Evolutionary conservation across 1,140 invertebrate genomes (phyloP).

Genomic region (Pogonognathellus flavescens): DNA sequence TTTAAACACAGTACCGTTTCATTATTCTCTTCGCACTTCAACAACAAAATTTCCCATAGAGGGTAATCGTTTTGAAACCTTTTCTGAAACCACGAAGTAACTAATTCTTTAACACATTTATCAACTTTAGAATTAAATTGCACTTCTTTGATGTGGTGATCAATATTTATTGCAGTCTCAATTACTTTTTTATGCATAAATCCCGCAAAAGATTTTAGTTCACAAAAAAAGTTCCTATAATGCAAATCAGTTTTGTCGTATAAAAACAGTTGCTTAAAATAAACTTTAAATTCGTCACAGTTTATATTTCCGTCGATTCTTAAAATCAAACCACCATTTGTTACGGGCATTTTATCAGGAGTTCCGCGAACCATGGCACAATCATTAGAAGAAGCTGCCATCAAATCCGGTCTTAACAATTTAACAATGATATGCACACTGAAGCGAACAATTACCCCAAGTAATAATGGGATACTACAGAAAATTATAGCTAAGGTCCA

Average conservation of each 20-base stretch:
- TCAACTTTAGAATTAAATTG: background rate
- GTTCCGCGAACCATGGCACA: constrained; percentile 29
- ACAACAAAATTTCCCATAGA: constrained; percentile 52
- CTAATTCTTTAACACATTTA: constrained; percentile 9
- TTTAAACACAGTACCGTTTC: constrained; percentile 30
- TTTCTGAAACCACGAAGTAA: constrained; percentile 50
- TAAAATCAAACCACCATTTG: constrained; percentile 50
- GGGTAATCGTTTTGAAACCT: constrained; percentile 36
- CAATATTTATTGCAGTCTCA: background rate
- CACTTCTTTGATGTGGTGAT: constrained; percentile 43
- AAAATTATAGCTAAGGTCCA: background rate
- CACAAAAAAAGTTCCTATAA: constrained; percentile 56
- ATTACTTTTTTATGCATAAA: constrained; percentile 47
- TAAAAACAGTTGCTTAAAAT: constrained; percentile 53
- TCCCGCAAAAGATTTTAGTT: constrained; percentile 42
- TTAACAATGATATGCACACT: background rate
- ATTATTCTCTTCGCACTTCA: background rate
- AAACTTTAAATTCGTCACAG: constrained; percentile 10
- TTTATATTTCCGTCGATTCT: constrained; percentile 39
- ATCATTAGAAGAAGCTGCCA: constrained; percentile 33
- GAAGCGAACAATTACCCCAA: background rate
- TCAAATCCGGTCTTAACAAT: constrained; percentile 13
- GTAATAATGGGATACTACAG: background rate
- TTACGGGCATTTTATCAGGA: constrained; percentile 28
- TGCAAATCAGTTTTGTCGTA: background rate